A percentile compares a stretch with the other conserved stretches of the same genome.
phyloP scores from a whole-genome alignment of 2,113 vertebrate genomes.

The Leptobrachium ailaonicum region DNA sequence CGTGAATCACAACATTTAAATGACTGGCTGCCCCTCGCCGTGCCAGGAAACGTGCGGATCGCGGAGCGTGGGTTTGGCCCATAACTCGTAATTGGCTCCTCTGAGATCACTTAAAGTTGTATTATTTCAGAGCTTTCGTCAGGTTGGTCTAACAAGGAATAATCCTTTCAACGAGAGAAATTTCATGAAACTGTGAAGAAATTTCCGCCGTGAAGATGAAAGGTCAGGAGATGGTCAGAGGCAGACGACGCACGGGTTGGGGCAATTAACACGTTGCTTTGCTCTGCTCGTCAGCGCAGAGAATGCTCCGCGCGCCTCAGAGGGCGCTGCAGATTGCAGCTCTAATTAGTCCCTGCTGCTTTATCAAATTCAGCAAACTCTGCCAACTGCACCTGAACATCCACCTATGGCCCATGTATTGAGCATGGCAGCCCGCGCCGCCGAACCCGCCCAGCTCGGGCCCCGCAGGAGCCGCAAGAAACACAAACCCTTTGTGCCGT shows the following conservation, averaged over 20 bases:
- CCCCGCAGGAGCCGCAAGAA: conserved; percentile 1
- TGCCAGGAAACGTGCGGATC: background rate
- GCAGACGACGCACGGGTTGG: background rate
- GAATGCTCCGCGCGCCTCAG: background rate
- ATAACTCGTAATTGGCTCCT: conserved; percentile 27
- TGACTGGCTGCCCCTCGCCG: background rate
- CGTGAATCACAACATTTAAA: conserved; percentile 6
- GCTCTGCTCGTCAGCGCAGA: background rate
- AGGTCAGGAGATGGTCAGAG: conserved; percentile 31
- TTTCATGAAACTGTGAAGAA: conserved; percentile 17
- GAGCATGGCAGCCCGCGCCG: background rate
- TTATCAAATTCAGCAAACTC: conserved; percentile 34
- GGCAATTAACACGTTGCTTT: conserved; percentile 9
- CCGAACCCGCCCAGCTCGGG: background rate
- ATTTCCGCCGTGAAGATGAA: conserved; percentile 22
- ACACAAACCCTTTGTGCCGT: conserved; percentile 7
- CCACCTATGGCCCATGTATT: conserved; percentile 12
- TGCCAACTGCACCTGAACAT: conserved; percentile 20
- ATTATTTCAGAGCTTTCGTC: conserved; percentile 31
- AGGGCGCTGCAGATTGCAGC: conserved; percentile 4
- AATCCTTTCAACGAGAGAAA: conserved; percentile 26
- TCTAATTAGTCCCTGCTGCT: conserved; percentile 34
- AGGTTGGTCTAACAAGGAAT: conserved; percentile 32
- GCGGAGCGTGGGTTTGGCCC: background rate
- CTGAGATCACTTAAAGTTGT: conserved; percentile 27